Percentiles rank a stretch among this genome's conserved stretches.
These are phyloP conservation scores for Phocoena phocoena DNA, from an alignment of 2,113 vertebrate species.

Conservation along the genomic window DNA sequence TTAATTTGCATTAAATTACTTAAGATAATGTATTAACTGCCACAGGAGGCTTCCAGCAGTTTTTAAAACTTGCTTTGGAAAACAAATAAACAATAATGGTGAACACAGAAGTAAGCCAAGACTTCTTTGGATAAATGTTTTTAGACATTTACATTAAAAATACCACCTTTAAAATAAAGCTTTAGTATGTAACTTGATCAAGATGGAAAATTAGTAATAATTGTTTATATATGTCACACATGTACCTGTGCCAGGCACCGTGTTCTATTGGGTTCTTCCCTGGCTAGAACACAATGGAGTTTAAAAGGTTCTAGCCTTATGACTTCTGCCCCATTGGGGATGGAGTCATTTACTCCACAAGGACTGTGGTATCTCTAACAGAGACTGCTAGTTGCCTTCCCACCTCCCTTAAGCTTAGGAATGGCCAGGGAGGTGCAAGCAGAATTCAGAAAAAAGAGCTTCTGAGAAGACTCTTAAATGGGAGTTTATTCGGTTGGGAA, in stretches of 20 bases:
- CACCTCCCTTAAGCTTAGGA: not conserved
- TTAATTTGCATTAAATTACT: constrained; percentile 74
- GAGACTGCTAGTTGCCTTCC: not conserved
- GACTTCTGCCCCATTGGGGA: not conserved
- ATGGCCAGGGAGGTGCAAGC: not conserved
- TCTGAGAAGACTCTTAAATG: not conserved
- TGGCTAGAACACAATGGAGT: not conserved
- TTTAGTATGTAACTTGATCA: not conserved
- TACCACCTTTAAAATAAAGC: not conserved
- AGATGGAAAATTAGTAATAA: not conserved
- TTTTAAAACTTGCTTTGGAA: constrained; percentile 63
- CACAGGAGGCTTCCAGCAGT: constrained; percentile 23
- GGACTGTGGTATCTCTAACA: not conserved
- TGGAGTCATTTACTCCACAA: not conserved
- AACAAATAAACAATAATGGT: constrained; percentile 35
- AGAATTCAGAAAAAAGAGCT: constrained; percentile 12
- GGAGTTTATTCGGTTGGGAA: not conserved
- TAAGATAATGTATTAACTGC: constrained; percentile 66
- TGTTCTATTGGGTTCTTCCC: not conserved
- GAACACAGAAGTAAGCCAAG: constrained; percentile 30
- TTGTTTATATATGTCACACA: not conserved
- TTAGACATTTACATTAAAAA: not conserved
- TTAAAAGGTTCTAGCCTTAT: not conserved
- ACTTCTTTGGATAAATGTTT: constrained; percentile 30
- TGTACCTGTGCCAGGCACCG: not conserved